phyloP scores from a whole-genome alignment of 64 coral and sea anemone genomes.

The Astreopora myriophthalma region DNA sequence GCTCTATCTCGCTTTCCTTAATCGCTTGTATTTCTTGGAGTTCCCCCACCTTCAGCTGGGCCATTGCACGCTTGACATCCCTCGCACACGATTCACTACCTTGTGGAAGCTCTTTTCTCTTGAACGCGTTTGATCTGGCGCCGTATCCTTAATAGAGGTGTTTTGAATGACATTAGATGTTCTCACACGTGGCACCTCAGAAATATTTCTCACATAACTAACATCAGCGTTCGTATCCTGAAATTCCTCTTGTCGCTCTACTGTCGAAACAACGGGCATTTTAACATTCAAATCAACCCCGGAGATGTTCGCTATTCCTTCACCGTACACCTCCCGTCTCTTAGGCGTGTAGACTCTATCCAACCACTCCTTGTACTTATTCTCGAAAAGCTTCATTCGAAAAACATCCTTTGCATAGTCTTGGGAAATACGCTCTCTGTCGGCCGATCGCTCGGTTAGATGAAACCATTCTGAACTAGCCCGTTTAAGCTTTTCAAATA shows the following conservation, averaged over 20 bases:
- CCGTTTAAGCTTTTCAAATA: too few species aligned
- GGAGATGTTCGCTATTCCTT: not conserved
- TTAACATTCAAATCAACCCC: not conserved
- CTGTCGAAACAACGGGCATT: not conserved
- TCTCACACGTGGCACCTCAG: not conserved
- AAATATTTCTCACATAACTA: not conserved
- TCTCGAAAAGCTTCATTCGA: too few species aligned
- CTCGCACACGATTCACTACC: not conserved
- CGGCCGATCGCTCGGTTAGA: too few species aligned
- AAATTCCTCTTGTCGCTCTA: too few species aligned
- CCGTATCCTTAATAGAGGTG: not conserved
- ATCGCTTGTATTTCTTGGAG: not conserved
- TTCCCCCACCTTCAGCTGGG: constrained; percentile 4
- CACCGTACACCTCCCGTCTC: not conserved
- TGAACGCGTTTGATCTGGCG: not conserved
- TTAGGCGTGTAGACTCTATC: not conserved
- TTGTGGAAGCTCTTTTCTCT: too few species aligned
- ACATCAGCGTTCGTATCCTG: not conserved
- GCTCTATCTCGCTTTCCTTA: too few species aligned
- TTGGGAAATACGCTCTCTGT: not conserved
- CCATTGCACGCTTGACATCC: constrained; percentile 1
- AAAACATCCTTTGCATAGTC: not conserved
- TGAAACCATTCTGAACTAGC: too few species aligned
- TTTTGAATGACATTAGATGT: not conserved
- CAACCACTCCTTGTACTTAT: too few species aligned